Evolutionary conservation across 2,113 vertebrate genomes (phyloP).

Genomic region (Theristicus caerulescens): DNA sequence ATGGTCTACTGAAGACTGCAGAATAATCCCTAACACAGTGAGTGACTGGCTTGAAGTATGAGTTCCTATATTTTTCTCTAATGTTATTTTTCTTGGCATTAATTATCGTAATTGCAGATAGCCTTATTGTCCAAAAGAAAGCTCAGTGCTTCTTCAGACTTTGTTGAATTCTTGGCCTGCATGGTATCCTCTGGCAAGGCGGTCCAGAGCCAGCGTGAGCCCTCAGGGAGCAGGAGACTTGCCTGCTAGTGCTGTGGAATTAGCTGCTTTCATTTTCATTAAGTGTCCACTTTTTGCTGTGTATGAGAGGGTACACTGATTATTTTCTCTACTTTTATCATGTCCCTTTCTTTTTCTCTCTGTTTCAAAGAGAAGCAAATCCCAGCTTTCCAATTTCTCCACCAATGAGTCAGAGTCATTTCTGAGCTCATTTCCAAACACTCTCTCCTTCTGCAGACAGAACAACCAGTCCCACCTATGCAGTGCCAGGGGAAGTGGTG

Average conservation of each 20-base stretch:
- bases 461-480: background rate
- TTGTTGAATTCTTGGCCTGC: background rate
- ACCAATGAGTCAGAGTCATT: background rate
- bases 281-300: background rate
- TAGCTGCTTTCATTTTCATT: background rate
- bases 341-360: background rate
- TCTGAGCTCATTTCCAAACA: conserved; percentile 5
- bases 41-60: background rate
- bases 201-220: background rate
- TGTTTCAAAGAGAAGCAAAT: background rate
- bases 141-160: background rate
- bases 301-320: background rate
- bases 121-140: background rate
- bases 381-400: background rate
- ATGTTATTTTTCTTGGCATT: background rate
- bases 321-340: conserved; percentile 7
- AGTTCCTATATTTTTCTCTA: background rate
- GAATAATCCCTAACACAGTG: background rate
- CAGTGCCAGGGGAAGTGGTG: background rate
- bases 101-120: background rate
- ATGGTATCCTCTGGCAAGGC: background rate
- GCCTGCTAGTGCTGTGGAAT: background rate
- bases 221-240: background rate
- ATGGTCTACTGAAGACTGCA: background rate
- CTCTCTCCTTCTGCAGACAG: background rate